Conservation (phyloP, 2,797 vertebrate genomes). For the Sciaenops ocellatus region DNA sequence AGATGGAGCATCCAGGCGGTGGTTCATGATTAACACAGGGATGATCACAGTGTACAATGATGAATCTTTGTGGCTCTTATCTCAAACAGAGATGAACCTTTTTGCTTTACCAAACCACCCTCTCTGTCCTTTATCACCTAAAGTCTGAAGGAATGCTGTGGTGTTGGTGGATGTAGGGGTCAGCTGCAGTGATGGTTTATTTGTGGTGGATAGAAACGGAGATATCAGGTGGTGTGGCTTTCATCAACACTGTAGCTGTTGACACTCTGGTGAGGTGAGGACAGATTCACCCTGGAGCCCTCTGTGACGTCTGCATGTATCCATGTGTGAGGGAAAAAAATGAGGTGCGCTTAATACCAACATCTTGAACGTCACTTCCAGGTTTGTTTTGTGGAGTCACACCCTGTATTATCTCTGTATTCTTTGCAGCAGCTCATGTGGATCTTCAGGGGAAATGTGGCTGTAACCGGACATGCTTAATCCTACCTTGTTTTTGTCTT, state of each 20-base stretch:
- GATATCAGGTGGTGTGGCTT: slow-evolving; percentile 14
- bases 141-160: slow-evolving; percentile 5
- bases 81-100: slow-evolving; percentile 1
- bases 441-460: slow-evolving; percentile 14
- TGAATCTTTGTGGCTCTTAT: slow-evolving; percentile 12
- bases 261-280: slow-evolving; percentile 20
- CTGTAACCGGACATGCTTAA: background rate
- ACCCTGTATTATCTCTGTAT: slow-evolving; percentile 40
- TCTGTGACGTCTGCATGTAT: slow-evolving; percentile 29
- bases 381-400: slow-evolving; percentile 38
- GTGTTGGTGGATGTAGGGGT: slow-evolving; percentile 15
- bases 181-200: slow-evolving; percentile 41
- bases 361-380: slow-evolving; percentile 47
- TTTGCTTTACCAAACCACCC: background rate
- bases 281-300: slow-evolving; percentile 22
- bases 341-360: slow-evolving; percentile 31
- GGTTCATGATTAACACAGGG: slow-evolving; percentile 21
- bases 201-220: slow-evolving; percentile 10
- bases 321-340: slow-evolving; percentile 21
- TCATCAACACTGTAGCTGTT: slow-evolving; percentile 24
- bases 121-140: background rate
- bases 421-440: slow-evolving; percentile 20
- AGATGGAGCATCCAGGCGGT: slow-evolving; percentile 50
- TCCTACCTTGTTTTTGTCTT: slow-evolving; percentile 1
- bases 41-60: slow-evolving; percentile 14